phyloP scores from a whole-genome alignment of 1,140 invertebrate genomes.

The Theocolax elegans region DNA sequence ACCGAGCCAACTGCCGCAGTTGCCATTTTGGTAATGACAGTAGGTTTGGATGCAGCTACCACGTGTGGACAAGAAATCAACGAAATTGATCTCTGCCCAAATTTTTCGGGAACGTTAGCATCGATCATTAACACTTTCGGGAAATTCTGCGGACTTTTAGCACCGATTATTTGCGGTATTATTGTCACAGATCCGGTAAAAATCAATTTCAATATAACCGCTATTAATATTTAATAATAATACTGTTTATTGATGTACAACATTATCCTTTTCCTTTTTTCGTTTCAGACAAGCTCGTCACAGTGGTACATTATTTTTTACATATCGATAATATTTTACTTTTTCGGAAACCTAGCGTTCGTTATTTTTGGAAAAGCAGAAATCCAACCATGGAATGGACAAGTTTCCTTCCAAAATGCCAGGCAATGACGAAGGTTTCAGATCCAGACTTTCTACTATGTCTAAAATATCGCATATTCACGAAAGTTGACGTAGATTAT shows the following conservation, averaged over 20 bases:
- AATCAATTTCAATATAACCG: neutral
- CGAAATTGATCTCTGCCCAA: constrained; percentile 77
- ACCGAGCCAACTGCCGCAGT: constrained; percentile 54
- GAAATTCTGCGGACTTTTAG: constrained; percentile 72
- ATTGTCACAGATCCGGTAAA: constrained; percentile 61
- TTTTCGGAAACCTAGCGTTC: neutral
- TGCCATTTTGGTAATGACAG: constrained; percentile 66
- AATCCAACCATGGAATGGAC: neutral
- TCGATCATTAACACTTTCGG: constrained; percentile 74
- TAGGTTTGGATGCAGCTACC: constrained; percentile 71
- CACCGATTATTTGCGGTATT: constrained; percentile 66
- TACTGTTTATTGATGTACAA: too few relatives aligned
- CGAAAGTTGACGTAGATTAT: too few relatives aligned
- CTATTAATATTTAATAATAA: too few relatives aligned
- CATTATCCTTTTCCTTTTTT: too few relatives aligned
- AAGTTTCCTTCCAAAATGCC: too few relatives aligned
- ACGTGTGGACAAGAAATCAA: constrained; percentile 70
- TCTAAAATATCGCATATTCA: too few relatives aligned
- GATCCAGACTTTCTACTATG: too few relatives aligned
- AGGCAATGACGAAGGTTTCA: too few relatives aligned
- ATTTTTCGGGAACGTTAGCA: constrained; percentile 73
- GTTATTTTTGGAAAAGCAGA: neutral
- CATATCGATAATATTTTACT: neutral
- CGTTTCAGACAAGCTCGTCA: neutral
- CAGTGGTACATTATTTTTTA: constrained; percentile 5